A percentile compares a stretch with the other conserved stretches of the same genome.
Conservation (phyloP, 2,113 vertebrate genomes). For the Phaethon lepturus region DNA sequence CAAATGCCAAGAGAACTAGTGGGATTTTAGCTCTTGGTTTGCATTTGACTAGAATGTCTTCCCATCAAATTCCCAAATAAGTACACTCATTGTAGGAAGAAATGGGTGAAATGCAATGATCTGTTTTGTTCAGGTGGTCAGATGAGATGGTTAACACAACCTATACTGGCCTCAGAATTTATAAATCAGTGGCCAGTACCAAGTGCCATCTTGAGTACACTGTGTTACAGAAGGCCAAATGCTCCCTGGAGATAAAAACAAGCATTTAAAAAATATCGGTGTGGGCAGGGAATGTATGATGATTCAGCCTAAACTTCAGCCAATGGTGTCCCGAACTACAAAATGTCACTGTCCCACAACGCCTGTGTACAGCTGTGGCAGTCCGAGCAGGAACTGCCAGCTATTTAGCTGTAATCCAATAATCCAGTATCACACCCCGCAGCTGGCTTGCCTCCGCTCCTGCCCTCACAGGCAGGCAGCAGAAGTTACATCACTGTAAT, state of each 20-base stretch:
- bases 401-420: not conserved
- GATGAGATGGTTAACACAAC: not conserved
- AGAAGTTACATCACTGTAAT: not conserved
- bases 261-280: not conserved
- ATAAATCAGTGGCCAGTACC: not conserved
- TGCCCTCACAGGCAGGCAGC: not conserved
- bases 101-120: not conserved
- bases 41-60: not conserved
- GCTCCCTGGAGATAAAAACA: not conserved
- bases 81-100: not conserved
- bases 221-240: not conserved
- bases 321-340: not conserved
- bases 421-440: fast-evolving
- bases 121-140: not conserved
- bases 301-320: not conserved
- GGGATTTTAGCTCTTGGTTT: not conserved
- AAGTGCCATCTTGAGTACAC: not conserved
- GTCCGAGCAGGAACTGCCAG: not conserved
- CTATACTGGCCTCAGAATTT: not conserved
- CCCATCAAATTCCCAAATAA: not conserved
- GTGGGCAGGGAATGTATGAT: not conserved
- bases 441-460: not conserved
- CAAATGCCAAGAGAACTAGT: not conserved
- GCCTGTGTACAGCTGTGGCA: not conserved
- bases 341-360: not conserved